Evolutionary conservation across 2,797 vertebrate species (phyloP).

Genomic region (Ptychadena robeensis): DNA sequence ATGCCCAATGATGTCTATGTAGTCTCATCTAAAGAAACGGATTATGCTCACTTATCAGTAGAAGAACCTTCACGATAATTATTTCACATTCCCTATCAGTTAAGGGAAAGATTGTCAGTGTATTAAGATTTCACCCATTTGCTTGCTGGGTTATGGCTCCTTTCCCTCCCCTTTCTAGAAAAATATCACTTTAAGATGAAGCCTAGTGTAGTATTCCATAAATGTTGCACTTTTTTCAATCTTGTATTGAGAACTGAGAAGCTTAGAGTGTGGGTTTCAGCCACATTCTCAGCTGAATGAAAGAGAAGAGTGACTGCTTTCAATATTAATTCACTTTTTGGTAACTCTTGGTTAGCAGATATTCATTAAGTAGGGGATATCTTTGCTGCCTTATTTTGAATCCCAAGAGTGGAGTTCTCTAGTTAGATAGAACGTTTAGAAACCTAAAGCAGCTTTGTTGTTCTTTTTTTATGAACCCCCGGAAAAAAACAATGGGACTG

Average conservation of each 20-base stretch:
- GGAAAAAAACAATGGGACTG: conserved; percentile 20
- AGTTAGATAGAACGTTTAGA: conserved; percentile 69
- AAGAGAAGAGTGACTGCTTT: conserved; percentile 52
- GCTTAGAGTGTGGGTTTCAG: conserved; percentile 23
- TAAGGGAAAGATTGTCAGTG: conserved; percentile 27
- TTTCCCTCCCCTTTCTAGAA: conserved; percentile 21
- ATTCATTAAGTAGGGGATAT: conserved; percentile 56
- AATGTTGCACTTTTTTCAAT: conserved; percentile 62
- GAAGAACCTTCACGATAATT: not conserved
- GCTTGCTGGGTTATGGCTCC: conserved; percentile 40
- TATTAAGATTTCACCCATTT: conserved; percentile 41
- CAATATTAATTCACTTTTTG: conserved; percentile 57
- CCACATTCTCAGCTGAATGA: conserved; percentile 56
- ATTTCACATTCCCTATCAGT: conserved; percentile 34
- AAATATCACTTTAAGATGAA: conserved; percentile 56
- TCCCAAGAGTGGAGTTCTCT: conserved; percentile 66
- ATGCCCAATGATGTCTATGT: conserved; percentile 9
- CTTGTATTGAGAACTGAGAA: conserved; percentile 60
- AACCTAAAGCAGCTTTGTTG: conserved; percentile 66
- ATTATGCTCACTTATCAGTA: not conserved
- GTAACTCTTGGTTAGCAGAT: conserved; percentile 69
- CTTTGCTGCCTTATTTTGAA: conserved; percentile 65
- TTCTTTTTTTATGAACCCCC: conserved; percentile 70
- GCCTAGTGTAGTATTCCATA: conserved; percentile 61
- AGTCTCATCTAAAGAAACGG: conserved; percentile 12